Base-by-base conservation (phyloP, 2,797 vertebrate genomes). In the Ispidina picta region DNA sequence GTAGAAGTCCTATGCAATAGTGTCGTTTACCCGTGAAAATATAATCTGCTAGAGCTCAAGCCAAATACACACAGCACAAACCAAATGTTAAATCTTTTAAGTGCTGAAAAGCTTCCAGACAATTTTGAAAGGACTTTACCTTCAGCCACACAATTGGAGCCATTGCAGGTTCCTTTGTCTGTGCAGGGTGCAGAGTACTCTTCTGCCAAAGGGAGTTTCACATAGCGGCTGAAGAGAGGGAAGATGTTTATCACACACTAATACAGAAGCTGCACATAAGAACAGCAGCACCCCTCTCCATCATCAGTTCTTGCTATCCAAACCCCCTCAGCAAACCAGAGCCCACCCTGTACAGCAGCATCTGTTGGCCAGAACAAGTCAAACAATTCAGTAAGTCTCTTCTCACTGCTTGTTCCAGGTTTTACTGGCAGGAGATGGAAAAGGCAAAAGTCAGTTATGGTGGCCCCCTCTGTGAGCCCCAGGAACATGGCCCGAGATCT, bases 121-220 rank as follows among this genome's bases (percentile, higher is more conserved):
- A 18, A 33, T 56, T 76, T n/a, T 44, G 12, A 66, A 63, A 15
- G 76, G 19, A 20, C 13, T 96, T 97, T 94, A 99, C 99, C 98
- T 94, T 98, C 98, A 95, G 97, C 98, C 37, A 97, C 90, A 83
- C 98, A 97, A 46, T 98, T 98, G 26, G 98, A 98, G 89, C 98
- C 98, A 62, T 97, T 98, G 97, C 98, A 98, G 73, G 98, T 95
- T 52, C 97, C 98, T 95, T 92, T 98, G 97, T 92, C 98, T 91
- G 83, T 94, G 83, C 93, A 97, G 79, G 95, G 96, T 74, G 96
- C 94, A 94, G 97, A 97, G 80, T 83, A 95, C 37, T 97, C 96
- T 22, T 97, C 97, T 28, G 91, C 96, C 90, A 97, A 97, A 41
- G 98, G 96, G 37, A 97, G 97, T 92, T 98, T 99, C 82, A 99